phyloP scores from a whole-genome alignment of 2,797 vertebrate genomes.

The Choloepus didactylus region DNA sequence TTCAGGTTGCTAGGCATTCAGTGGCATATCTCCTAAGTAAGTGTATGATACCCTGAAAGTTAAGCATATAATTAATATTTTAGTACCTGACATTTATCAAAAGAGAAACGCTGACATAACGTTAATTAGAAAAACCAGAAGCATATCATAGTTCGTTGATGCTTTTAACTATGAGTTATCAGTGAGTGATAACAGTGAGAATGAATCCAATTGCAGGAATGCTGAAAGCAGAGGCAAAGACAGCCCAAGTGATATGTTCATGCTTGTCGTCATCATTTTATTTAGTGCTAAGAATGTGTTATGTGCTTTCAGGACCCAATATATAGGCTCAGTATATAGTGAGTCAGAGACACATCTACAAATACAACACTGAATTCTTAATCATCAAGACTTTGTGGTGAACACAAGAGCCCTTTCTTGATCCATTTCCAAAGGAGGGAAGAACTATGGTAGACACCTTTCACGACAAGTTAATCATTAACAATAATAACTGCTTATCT shows the following conservation, averaged over 20 bases:
- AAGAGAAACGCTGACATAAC: slow-evolving; percentile 54
- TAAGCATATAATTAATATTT: slow-evolving; percentile 60
- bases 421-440: slow-evolving; percentile 65
- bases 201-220: not conserved
- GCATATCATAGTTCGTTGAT: not conserved
- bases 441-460: slow-evolving; percentile 63
- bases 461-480: slow-evolving; percentile 72
- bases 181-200: slow-evolving; percentile 7
- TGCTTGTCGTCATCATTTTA: not conserved
- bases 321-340: slow-evolving; percentile 9
- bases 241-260: not conserved
- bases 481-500: slow-evolving; percentile 81
- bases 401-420: slow-evolving; percentile 65
- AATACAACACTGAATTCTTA: slow-evolving; percentile 34
- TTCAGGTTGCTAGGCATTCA: slow-evolving; percentile 51
- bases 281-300: slow-evolving; percentile 18
- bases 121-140: slow-evolving; percentile 57
- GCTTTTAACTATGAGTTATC: not conserved
- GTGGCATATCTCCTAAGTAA: slow-evolving; percentile 41
- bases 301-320: slow-evolving; percentile 5
- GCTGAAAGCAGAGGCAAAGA: not conserved
- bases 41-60: slow-evolving; percentile 10
- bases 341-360: slow-evolving; percentile 29
- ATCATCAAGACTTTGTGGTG: slow-evolving; percentile 24
- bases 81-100: slow-evolving; percentile 62